Conservation (phyloP, 1,140 invertebrate species). For the Oedothorax gibbosus region DNA sequence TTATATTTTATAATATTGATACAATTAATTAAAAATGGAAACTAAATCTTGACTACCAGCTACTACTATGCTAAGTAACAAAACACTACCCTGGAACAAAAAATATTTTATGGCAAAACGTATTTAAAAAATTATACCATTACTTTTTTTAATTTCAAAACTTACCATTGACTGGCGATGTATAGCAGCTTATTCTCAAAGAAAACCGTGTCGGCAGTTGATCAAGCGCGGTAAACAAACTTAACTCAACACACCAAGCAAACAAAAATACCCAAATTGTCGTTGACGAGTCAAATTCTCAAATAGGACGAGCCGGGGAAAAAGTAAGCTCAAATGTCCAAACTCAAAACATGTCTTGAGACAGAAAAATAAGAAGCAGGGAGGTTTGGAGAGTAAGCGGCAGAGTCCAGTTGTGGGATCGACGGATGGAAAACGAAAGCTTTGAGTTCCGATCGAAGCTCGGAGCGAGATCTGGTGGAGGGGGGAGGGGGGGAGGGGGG, state of each 20-base stretch:
- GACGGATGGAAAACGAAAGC: constrained; percentile 26
- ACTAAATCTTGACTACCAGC: no score
- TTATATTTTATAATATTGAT: no score
- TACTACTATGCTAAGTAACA: no score
- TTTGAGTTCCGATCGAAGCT: constrained; percentile 34
- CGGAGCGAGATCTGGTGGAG: constrained; percentile 18
- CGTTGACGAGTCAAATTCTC: no score
- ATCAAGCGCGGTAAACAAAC: not conserved
- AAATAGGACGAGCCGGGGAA: constrained; percentile 6
- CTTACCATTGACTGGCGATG: constrained; percentile 31
- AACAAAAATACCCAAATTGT: not conserved
- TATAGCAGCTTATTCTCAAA: not conserved
- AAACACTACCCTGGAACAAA: not conserved
- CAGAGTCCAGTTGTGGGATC: constrained; percentile 35
- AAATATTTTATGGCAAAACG: not conserved
- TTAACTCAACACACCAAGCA: not conserved
- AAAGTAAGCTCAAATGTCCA: constrained; percentile 6
- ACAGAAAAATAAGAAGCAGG: constrained; percentile 16
- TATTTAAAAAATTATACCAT: not conserved
- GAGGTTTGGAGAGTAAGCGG: not conserved
- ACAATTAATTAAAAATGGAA: no score
- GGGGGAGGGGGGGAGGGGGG: not conserved
- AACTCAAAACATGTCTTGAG: constrained; percentile 25
- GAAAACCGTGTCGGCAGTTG: not conserved
- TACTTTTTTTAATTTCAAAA: not conserved